Base-by-base conservation (phyloP, 1,140 invertebrate species). In the Drosophila setifemur region DNA sequence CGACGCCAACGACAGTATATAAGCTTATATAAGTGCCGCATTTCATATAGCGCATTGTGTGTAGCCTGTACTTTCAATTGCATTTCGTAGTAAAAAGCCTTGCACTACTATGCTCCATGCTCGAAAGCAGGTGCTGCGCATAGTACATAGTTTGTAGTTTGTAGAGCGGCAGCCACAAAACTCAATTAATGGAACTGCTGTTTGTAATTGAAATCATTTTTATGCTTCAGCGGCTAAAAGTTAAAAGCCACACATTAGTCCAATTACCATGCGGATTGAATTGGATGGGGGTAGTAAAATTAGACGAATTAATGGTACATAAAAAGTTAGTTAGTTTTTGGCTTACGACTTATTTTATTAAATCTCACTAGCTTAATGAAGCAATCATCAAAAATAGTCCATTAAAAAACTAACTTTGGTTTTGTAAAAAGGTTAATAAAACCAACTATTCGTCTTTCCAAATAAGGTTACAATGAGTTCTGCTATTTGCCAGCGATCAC, bases 31-130 rank as follows among this genome's bases (percentile, higher is more conserved):
- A 63, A 45, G 8, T 3, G 5, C 8, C 3, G 14, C 37, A 39
- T 45, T 29, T 72, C n/a, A 73, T 54, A 43, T 31, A 44, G 55
- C 47, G 48, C 52, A 69, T 44, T 54, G 49, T 44, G 29, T 70
- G 67, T 53, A 72, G 55, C 31, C 67, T 67, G 77, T 81, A 73
- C 76, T 72, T 72, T 53, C 45, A 81, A 57, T 55, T 47, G 70
- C 61, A 72, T 28, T 50, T 45, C 72, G 54, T 81, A 81, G 76
- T 81, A 81, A 75, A 67, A 68, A 35, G 25, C 18, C 23, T 31
- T 29, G 12, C 43, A 21, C 43, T 35, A 66, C 33, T 28, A 53
- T n/a, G n/a, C 19, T 21, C 14, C 4, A 11, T 19, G 1, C 12
- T 31, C 12, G 16, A 42, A 11, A 23, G 7, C 39, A 52, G 39